These are phyloP conservation scores for Diarsia rubi DNA, from an alignment of 2,888 invertebrate genomes.

Conservation along the genomic window DNA sequence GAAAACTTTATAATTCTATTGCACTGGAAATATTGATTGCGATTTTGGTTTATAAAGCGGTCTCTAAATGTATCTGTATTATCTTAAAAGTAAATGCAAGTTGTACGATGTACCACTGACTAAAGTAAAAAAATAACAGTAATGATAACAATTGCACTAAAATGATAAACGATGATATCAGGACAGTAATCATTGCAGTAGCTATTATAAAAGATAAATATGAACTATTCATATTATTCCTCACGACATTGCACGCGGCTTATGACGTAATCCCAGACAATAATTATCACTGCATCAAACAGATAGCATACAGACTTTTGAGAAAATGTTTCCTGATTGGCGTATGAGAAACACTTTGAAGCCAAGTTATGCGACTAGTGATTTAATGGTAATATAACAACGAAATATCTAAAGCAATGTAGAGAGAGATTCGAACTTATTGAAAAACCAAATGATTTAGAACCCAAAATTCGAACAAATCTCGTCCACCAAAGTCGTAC, in stretches of 20 bases:
- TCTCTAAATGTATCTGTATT: no score
- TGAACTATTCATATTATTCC: conserved; percentile 24
- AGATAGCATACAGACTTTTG: conserved; percentile 11
- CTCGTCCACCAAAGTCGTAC: background rate
- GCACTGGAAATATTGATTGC: no score
- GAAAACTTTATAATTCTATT: no score
- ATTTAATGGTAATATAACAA: background rate
- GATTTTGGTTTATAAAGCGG: no score
- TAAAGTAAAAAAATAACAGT: background rate
- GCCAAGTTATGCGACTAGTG: background rate
- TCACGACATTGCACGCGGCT: conserved; percentile 26
- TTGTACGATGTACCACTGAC: background rate
- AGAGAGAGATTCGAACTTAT: background rate
- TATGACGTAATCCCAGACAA: conserved; percentile 45
- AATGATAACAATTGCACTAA: background rate
- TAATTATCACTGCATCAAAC: conserved; percentile 51
- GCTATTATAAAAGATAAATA: conserved; percentile 28
- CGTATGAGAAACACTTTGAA: background rate
- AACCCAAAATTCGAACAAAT: background rate
- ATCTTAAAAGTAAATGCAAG: no score
- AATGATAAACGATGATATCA: conserved; percentile 1
- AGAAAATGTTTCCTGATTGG: conserved; percentile 34
- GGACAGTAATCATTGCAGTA: conserved; percentile 10
- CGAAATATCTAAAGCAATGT: background rate
- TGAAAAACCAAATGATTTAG: background rate